These are phyloP conservation scores for Neocloeon triangulifer DNA, from an alignment of 1,140 invertebrate genomes.

Conservation along the genomic window DNA sequence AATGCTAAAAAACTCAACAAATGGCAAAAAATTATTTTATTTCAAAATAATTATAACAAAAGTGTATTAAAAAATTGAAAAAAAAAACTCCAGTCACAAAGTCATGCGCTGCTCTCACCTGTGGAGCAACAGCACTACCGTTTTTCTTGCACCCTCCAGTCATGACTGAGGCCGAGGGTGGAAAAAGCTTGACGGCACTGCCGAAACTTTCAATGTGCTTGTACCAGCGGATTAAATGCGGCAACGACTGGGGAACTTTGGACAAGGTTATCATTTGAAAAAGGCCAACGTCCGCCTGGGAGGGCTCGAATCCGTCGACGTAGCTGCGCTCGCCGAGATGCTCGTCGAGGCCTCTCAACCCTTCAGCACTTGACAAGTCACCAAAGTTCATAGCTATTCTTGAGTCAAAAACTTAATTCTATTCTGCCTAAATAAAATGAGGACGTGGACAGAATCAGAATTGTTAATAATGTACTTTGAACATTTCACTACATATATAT, in stretches of 20 bases:
- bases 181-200: constrained; percentile 6
- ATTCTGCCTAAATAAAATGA: too few species aligned
- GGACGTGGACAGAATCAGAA: too few species aligned
- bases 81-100: constrained; percentile 9
- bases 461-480: too few species aligned
- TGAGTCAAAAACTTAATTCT: too few species aligned
- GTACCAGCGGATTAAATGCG: constrained; percentile 10
- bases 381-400: too few species aligned
- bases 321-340: constrained; percentile 10
- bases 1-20: too few species aligned
- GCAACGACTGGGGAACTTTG: constrained; percentile 4
- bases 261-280: constrained; percentile 7
- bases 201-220: constrained; percentile 10
- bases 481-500: too few species aligned
- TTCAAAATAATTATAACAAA: too few species aligned
- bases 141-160: neutral
- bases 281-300: constrained; percentile 8
- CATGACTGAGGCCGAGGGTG: constrained; percentile 2
- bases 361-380: constrained; percentile 5
- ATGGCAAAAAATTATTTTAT: too few species aligned
- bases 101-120: constrained; percentile 5
- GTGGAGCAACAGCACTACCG: neutral
- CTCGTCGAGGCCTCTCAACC: constrained; percentile 6
- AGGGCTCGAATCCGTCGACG: constrained; percentile 9
- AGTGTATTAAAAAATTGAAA: too few species aligned